Base-by-base conservation (phyloP, 2,888 invertebrate genomes). In the Branchellion lobata region DNA sequence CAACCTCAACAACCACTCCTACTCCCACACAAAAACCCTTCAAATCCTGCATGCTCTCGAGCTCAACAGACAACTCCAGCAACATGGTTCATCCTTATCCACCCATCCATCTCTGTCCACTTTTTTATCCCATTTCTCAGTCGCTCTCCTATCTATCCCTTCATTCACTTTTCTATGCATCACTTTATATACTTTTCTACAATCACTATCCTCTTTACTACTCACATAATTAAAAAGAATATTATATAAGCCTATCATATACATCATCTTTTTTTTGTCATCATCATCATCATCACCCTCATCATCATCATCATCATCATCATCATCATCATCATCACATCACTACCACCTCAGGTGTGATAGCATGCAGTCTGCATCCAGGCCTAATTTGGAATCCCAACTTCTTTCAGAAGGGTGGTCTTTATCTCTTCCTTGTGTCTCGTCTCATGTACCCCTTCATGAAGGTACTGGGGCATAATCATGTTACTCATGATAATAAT, bases 31-130 rank as follows among this genome's bases (percentile, higher is more conserved):
- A 8, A 88, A 88, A 81, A 82, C 87, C 29, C 86, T 86, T 29
- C 85, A 85, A 79, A 80, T 87, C 21, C 81, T 87, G 33, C 87
- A 87, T 80, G 86, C 86, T 0, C 83, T 84, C 61, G 87, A 87
- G 79, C 82, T 88, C 34, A 79, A 84, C 83, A 29, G 83, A 81
- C 76, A 85, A 76, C 80, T 87, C 8, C 80, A 84, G 72, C 86
- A 84, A 8, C 69, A 81, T 40, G 81, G 82, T 80, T 34, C n/a
- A 51, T 65, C 3, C 51, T 40, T n/a, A n/a, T n/a, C n/a, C n/a
- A n/a, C n/a, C n/a, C n/a, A n/a, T n/a, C n/a, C n/a, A n/a, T n/a
- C n/a, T n/a, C n/a, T n/a, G n/a, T n/a, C n/a, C n/a, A n/a, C n/a
- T n/a, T n/a, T n/a, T n/a, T n/a, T n/a, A n/a, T n/a, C n/a, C n/a